These are phyloP conservation scores for Linyphia triangularis DNA, from an alignment of 2,888 invertebrate species.

Conservation along the genomic window DNA sequence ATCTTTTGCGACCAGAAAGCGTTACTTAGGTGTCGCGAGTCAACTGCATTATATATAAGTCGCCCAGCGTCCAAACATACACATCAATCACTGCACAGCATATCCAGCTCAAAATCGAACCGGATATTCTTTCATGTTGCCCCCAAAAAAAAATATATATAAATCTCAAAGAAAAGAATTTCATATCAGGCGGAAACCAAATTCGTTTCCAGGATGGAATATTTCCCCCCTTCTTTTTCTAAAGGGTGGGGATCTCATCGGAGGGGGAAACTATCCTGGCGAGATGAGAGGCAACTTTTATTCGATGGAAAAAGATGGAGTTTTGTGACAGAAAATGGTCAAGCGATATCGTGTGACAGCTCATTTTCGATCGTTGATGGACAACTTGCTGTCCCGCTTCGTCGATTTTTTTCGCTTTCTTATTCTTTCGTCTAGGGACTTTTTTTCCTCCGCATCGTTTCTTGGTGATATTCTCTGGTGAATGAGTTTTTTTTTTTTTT, in stretches of 20 bases:
- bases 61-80: background rate
- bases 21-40: background rate
- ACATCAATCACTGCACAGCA: background rate
- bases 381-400: background rate
- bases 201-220: background rate
- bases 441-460: background rate
- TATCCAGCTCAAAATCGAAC: background rate
- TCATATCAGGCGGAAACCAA: background rate
- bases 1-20: background rate
- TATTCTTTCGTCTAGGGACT: background rate
- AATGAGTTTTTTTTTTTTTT: too few relatives aligned
- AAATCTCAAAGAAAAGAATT: background rate
- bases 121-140: background rate
- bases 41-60: background rate
- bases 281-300: background rate
- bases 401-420: background rate
- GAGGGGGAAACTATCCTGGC: background rate
- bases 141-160: background rate
- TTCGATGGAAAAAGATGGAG: conserved; percentile 26
- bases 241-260: background rate
- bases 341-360: conserved; percentile 40
- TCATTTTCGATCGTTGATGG: conserved; percentile 32
- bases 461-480: too few relatives aligned
- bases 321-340: conserved; percentile 40
- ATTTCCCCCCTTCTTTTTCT: background rate